Evolutionary conservation across 2,888 invertebrate species (phyloP), one percentile per base, ranked within the genome.

Genomic region (Dynastes grantii): DNA sequence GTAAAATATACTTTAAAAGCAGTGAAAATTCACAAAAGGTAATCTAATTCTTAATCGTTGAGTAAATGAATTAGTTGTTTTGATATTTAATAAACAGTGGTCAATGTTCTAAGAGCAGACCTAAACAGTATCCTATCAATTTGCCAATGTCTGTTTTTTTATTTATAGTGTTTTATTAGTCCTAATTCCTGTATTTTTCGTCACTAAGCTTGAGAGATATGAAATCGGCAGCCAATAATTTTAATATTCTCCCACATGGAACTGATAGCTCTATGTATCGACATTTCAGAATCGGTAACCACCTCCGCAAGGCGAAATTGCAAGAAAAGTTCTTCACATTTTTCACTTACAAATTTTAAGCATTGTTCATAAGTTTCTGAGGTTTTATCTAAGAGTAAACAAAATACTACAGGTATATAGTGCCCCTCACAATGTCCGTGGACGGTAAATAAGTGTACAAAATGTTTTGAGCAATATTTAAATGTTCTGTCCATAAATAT

Each of bases 111-210:
- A 29, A 63, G 5, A 63, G 13, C 63, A 32, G 63, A 22, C 22
- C 22, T 22, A 22, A 22, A 22, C 22, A 22, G 22, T 40, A 40
- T 9, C 40, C 40, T 22, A 22, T 22, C 22, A 22, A 22, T 22
- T 22, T 22, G 22, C 22, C 22, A 22, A 40, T 1, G 1, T 6
- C 9, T 63, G 63, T 11, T 63, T 63, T 63, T 27, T 29, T 4
- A 0, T 63, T 63, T 63, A 63, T 29, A 63, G 63, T 29, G 29
- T 63, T 63, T 63, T 63, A 9, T 63, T 6, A 63, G 4, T 27
- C 29, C 1, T 9, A 22, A 22, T 22, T 22, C 22, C 22, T 22
- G 22, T 0, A 29, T 9, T 63, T 63, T 63, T 29, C 27, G 63
- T 29, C 8, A 63, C 11, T 5, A 29, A 63, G 27, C 27, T 63